Percentiles rank a stretch among this genome's conserved stretches.
Conservation (phyloP, 1,140 invertebrate species). For the Conus betulinus region DNA sequence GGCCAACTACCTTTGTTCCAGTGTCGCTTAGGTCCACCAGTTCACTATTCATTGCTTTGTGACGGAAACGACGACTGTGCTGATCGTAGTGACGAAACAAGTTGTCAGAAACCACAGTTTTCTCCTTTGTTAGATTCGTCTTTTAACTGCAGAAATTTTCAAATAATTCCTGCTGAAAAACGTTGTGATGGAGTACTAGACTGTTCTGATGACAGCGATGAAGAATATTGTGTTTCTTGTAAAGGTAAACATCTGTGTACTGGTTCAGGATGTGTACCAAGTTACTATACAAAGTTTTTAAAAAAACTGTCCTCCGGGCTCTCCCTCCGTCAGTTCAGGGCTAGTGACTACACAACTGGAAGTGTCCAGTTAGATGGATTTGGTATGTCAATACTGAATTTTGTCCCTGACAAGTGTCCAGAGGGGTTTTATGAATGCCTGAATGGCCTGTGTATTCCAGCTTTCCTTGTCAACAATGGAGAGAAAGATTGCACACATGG, state of each 20-base stretch:
- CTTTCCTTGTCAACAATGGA: slow-evolving; percentile 36
- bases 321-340: background rate
- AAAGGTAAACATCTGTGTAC: slow-evolving; percentile 10
- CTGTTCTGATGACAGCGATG: slow-evolving; percentile 39
- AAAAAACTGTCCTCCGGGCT: background rate
- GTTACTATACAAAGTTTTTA: background rate
- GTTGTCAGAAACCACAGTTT: slow-evolving; percentile 4
- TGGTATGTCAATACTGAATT: slow-evolving; percentile 15
- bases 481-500: slow-evolving; percentile 24
- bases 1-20: slow-evolving; percentile 5
- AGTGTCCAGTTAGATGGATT: slow-evolving; percentile 28
- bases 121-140: background rate
- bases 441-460: slow-evolving; percentile 22
- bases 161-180: background rate
- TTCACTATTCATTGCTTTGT: slow-evolving; percentile 36
- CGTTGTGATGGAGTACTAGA: slow-evolving; percentile 34
- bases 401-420: background rate
- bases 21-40: background rate
- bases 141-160: slow-evolving; percentile 24
- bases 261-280: slow-evolving; percentile 14
- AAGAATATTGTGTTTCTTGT: slow-evolving; percentile 37
- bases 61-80: slow-evolving; percentile 37
- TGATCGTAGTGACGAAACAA: slow-evolving; percentile 32
- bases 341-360: background rate
- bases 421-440: background rate